phyloP scores from a whole-genome alignment of 2,113 vertebrate species.

The Rhodinocichla rosea region DNA sequence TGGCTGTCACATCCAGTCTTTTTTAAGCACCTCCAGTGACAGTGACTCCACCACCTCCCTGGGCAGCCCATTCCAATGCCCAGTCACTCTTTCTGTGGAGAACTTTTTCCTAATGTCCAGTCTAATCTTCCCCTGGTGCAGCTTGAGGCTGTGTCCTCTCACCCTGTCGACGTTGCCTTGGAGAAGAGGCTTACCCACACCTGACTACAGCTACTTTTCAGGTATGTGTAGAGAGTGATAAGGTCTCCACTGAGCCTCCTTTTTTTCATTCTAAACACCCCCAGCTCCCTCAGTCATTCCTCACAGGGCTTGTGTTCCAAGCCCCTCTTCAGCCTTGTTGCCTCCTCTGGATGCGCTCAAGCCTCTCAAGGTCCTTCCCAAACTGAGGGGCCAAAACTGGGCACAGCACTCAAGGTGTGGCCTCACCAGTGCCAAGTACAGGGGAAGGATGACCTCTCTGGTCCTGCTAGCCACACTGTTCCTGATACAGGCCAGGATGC shows the following conservation, averaged over 20 bases:
- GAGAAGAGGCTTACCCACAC: fast-evolving
- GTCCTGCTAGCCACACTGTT: neutral
- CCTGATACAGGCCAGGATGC: neutral
- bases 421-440: fast-evolving
- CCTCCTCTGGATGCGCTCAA: fast-evolving
- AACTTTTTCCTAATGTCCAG: neutral
- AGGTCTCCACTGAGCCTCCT: neutral
- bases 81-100: neutral
- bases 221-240: neutral
- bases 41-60: neutral
- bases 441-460: neutral
- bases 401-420: fast-evolving
- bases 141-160: neutral
- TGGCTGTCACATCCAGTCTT: fast-evolving
- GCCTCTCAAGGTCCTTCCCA: fast-evolving
- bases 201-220: neutral
- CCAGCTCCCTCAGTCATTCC: fast-evolving
- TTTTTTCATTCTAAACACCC: neutral
- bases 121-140: neutral
- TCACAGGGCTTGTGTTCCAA: neutral
- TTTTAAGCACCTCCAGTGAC: neutral
- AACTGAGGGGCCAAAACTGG: neutral
- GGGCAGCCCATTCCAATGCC: neutral
- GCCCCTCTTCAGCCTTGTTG: neutral
- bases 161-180: fast-evolving